Evolutionary conservation across 2,888 invertebrate species (phyloP).

Genomic region (Baccha elongata): DNA sequence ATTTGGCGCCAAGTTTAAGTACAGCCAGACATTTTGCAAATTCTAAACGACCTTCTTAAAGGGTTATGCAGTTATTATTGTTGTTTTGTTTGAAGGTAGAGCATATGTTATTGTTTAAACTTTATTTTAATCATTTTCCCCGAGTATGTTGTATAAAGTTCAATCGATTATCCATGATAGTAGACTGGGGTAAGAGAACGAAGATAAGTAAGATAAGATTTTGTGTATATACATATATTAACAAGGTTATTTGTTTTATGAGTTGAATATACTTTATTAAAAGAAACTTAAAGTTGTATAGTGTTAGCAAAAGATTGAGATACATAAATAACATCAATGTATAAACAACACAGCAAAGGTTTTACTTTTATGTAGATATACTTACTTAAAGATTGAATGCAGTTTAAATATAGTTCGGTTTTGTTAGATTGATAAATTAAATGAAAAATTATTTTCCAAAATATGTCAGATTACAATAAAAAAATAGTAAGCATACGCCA

Average conservation of each 20-base stretch:
- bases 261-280: not conserved
- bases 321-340: too few relatives aligned
- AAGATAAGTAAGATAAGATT: slow-evolving; percentile 40
- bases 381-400: too few relatives aligned
- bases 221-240: not conserved
- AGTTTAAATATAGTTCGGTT: too few relatives aligned
- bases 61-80: slow-evolving; percentile 7
- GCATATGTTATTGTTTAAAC: not conserved
- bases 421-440: too few relatives aligned
- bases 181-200: slow-evolving; percentile 33
- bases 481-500: slow-evolving; percentile 8
- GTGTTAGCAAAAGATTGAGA: too few relatives aligned
- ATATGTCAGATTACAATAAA: too few relatives aligned
- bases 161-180: slow-evolving; percentile 25
- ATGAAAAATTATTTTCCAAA: too few relatives aligned
- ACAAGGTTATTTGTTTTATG: slow-evolving; percentile 18
- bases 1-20: slow-evolving; percentile 43
- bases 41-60: slow-evolving; percentile 37
- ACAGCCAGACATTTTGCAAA: slow-evolving; percentile 22
- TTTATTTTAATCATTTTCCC: not conserved
- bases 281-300: too few relatives aligned
- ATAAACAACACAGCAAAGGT: too few relatives aligned
- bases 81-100: not conserved
- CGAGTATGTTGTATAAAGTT: slow-evolving; percentile 27
- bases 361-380: too few relatives aligned